A percentile compares a stretch with the other conserved stretches of the same genome.
Conservation (phyloP, 2,797 vertebrate genomes). For the Picus viridis region DNA sequence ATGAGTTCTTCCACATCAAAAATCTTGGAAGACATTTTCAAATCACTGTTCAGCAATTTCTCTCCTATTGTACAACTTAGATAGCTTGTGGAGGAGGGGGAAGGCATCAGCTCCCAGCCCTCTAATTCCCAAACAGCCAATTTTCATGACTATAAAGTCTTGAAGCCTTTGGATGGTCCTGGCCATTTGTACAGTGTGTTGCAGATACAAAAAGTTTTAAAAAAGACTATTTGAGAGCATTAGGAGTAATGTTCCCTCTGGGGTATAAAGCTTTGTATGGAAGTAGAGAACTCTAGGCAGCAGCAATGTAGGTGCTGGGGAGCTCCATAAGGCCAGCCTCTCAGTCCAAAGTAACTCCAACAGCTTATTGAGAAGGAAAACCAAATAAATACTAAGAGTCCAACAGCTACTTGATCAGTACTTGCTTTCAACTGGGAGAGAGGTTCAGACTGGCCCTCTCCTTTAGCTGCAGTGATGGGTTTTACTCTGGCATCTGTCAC, state of each 20-base stretch:
- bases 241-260: background rate
- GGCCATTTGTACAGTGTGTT: background rate
- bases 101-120: background rate
- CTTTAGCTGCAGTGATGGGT: background rate
- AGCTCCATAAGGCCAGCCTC: background rate
- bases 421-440: background rate
- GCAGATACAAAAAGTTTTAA: background rate
- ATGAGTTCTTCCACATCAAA: background rate
- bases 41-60: background rate
- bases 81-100: background rate
- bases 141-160: background rate
- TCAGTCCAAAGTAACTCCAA: background rate
- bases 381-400: background rate
- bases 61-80: background rate
- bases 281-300: background rate
- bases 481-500: background rate
- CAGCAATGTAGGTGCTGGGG: background rate
- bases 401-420: background rate
- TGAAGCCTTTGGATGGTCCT: background rate
- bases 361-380: background rate
- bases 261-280: background rate
- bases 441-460: background rate
- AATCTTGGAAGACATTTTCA: constrained; percentile 9
- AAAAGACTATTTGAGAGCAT: background rate
- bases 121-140: background rate